These are phyloP conservation scores for Fulmarus glacialis DNA, from an alignment of 2,113 vertebrate genomes.

Conservation along the genomic window DNA sequence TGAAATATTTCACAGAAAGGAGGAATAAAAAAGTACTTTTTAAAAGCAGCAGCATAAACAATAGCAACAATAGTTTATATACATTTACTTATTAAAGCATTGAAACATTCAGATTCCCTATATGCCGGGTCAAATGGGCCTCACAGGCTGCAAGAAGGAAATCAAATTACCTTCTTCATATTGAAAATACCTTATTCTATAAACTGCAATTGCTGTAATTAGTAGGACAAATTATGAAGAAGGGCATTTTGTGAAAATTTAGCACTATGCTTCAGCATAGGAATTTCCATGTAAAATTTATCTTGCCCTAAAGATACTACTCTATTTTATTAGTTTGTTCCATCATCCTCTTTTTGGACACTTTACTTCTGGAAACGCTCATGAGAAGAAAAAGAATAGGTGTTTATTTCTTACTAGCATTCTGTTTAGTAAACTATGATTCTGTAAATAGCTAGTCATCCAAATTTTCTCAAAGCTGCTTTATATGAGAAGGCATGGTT, in stretches of 20 bases:
- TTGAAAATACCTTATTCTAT: neutral
- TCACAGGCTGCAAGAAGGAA: neutral
- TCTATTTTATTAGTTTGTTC: neutral
- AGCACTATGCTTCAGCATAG: rapidly evolving
- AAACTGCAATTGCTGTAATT: neutral
- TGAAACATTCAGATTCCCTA: neutral
- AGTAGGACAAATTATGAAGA: neutral
- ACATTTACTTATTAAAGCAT: neutral
- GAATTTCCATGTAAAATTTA: neutral
- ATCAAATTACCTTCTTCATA: neutral
- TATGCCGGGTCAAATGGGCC: neutral
- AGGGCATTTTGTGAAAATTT: neutral
- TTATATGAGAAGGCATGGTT: neutral
- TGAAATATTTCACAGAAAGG: neutral
- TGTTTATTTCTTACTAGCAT: neutral
- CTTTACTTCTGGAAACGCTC: neutral
- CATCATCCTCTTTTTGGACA: neutral
- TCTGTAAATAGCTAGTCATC: neutral
- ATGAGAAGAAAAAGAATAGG: neutral
- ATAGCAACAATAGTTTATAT: neutral
- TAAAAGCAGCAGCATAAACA: neutral
- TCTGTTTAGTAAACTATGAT: neutral
- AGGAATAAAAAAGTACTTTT: neutral
- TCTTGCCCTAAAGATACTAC: neutral
- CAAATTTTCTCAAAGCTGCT: neutral